phyloP scores from a whole-genome alignment of 2,797 vertebrate species.

The Ptychobarbus kaznakovi region DNA sequence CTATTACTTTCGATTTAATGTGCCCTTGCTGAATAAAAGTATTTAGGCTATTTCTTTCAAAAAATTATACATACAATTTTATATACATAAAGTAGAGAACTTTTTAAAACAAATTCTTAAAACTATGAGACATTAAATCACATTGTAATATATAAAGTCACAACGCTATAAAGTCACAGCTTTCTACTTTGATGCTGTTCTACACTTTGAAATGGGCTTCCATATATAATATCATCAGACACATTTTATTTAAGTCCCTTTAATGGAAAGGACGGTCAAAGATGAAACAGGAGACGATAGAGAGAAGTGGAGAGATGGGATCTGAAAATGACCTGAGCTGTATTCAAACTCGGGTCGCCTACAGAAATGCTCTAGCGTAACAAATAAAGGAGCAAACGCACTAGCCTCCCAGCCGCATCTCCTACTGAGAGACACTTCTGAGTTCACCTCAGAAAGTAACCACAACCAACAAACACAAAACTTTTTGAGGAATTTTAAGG shows the following conservation, averaged over 20 bases:
- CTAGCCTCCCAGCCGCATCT: background rate
- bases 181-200: background rate
- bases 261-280: background rate
- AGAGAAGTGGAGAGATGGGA: constrained; percentile 17
- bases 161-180: background rate
- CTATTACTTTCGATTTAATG: background rate
- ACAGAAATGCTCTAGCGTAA: constrained; percentile 14
- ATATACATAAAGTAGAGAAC: background rate
- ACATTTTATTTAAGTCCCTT: background rate
- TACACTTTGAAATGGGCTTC: background rate
- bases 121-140: background rate
- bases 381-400: constrained; percentile 15
- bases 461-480: constrained; percentile 40
- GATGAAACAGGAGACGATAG: background rate
- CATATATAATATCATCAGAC: constrained; percentile 3
- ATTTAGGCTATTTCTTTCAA: background rate
- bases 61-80: background rate
- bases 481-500: constrained; percentile 38
- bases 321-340: constrained; percentile 34
- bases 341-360: background rate
- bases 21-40: background rate
- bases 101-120: background rate
- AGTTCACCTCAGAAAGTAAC: constrained; percentile 41
- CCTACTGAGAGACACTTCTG: constrained; percentile 25
- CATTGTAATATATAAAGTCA: background rate